A percentile compares a stretch with the other conserved stretches of the same genome.
These are phyloP conservation scores for Ectropis crepuscularia DNA, from an alignment of 2,888 invertebrate genomes.

Conservation along the genomic window DNA sequence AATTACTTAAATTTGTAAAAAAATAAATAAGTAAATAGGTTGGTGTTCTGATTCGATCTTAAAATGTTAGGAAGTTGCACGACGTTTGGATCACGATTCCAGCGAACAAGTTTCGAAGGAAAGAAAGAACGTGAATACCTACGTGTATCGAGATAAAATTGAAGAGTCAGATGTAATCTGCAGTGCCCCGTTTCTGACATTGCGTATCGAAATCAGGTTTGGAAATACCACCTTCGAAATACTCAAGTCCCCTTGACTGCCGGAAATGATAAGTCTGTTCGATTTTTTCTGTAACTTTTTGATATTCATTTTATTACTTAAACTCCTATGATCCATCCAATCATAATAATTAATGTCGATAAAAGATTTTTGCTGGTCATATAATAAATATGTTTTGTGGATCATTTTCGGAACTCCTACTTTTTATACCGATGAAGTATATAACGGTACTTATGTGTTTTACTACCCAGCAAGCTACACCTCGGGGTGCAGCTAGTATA, in stretches of 20 bases:
- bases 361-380: no score
- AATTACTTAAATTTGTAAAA: no score
- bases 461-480: no score
- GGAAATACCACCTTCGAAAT: constrained; percentile 3
- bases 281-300: neutral
- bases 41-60: constrained; percentile 39
- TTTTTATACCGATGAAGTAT: no score
- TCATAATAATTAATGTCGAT: no score
- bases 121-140: constrained; percentile 42
- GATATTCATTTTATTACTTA: neutral
- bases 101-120: constrained; percentile 45
- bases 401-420: no score
- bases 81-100: constrained; percentile 51
- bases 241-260: neutral
- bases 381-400: no score
- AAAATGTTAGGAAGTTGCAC: constrained; percentile 52
- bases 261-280: neutral
- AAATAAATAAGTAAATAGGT: neutral
- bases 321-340: neutral
- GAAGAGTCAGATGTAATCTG: constrained; percentile 34
- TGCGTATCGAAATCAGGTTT: constrained; percentile 20
- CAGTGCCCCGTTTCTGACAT: constrained; percentile 15
- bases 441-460: no score
- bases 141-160: constrained; percentile 7
- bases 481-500: no score